phyloP scores from a whole-genome alignment of 1,140 invertebrate species.

The Listronotus oregonensis region DNA sequence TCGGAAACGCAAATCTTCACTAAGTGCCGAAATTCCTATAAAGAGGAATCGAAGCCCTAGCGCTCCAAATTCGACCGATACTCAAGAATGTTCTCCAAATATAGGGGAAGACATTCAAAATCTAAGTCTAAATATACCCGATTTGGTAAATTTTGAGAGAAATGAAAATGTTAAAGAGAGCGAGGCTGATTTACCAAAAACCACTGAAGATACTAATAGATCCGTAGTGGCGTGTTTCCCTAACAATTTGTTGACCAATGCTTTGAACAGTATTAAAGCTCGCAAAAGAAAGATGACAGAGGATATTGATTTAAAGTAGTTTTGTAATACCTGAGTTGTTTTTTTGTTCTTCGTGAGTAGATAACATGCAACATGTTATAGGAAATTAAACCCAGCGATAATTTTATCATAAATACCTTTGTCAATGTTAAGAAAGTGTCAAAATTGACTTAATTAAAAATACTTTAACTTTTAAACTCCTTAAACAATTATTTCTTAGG shows the following conservation, averaged over 20 bases:
- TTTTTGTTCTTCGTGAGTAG: too few species aligned
- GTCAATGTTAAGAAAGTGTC: too few species aligned
- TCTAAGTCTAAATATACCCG: constrained; percentile 19
- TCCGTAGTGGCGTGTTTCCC: constrained; percentile 23
- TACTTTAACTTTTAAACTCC: too few species aligned
- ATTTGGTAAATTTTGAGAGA: constrained; percentile 24
- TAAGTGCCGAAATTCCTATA: constrained; percentile 41
- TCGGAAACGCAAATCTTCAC: constrained; percentile 48
- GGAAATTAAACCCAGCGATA: too few species aligned
- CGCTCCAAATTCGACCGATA: background rate
- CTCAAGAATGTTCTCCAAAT: constrained; percentile 3
- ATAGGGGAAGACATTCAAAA: constrained; percentile 14
- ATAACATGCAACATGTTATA: too few species aligned
- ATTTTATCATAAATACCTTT: too few species aligned
- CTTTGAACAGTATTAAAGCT: constrained; percentile 35
- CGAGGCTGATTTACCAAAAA: background rate
- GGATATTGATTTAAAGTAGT: constrained; percentile 45
- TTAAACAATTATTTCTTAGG: too few species aligned
- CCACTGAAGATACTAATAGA: constrained; percentile 4
- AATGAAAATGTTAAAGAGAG: constrained; percentile 5
- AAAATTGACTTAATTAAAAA: too few species aligned
- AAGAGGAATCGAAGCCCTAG: constrained; percentile 38
- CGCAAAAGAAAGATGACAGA: constrained; percentile 48
- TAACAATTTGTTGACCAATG: constrained; percentile 37
- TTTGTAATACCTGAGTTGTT: background rate